Evolutionary conservation across 2,113 vertebrate species (phyloP), one percentile per base, ranked within the genome.

Genomic region (Oriolus oriolus): DNA sequence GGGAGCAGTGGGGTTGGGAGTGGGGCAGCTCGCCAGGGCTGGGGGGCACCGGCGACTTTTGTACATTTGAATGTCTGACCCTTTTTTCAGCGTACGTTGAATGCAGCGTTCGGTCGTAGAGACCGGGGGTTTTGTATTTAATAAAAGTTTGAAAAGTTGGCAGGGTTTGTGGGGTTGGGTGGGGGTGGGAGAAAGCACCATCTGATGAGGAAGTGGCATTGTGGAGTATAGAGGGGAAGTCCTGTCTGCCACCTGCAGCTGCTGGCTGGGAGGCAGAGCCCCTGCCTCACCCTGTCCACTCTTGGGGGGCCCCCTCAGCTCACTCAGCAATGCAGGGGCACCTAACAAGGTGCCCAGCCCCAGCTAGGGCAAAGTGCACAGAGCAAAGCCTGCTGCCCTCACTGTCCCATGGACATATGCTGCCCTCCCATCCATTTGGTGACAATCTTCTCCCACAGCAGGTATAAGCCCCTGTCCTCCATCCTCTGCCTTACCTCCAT

Each of bases 21-120:
- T 8, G 3, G 86, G 78, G 80, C 87, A 90, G 89, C 69, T 49
- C 16, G 30, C 68, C 82, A 66, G 94, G 79, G 50, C 66, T 7
- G 71, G 78, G 87, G 83, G 59, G 37, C 93, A 74, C 89, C 7
- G 84, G 79, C 23, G 7, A 97, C 91, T 97, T 97, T 97, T 97
- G 97, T 97, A 97, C 95, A 96, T 97, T 97, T 97, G 97, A 97
- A 97, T 97, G 97, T 97, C 82, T 97, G 96, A 96, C 95, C 97
- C 95, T 94, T 96, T 97, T 97, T 97, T 96, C 94, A 97, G 96
- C 96, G 79, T 97, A 95, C 78, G 66, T 96, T 96, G 97, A 96
- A 96, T 97, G 97, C 97, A 96, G 93, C 91, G 24, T 92, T 95
- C 33, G 96, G 93, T 97, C 94, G 0, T 70, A 94, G 86, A 76